Evolutionary conservation across 2,113 vertebrate genomes (phyloP).

Genomic region (Diadophis punctatus): DNA sequence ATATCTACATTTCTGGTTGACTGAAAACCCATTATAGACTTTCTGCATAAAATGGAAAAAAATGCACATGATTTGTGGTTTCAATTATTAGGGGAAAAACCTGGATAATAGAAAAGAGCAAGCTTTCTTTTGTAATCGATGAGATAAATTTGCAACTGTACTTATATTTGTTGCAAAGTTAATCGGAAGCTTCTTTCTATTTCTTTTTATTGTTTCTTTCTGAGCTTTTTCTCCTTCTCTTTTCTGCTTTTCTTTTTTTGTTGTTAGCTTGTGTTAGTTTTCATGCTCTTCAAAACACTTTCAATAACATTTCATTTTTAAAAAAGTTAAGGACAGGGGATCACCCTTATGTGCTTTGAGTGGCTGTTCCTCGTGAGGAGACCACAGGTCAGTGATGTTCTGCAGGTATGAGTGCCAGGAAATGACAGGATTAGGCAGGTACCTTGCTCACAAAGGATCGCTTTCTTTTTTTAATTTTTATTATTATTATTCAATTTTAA

Average conservation of each 20-base stretch:
- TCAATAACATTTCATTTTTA: neutral
- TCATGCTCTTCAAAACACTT: neutral
- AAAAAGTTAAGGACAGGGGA: neutral
- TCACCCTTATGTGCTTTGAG: neutral
- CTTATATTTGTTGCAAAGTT: neutral
- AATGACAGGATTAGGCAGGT: neutral
- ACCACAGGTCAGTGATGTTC: neutral
- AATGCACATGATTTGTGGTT: neutral
- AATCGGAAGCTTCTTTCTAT: neutral
- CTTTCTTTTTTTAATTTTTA: no score
- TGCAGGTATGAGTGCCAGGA: neutral
- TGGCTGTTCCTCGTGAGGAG: neutral
- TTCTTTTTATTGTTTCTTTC: neutral
- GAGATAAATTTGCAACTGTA: neutral
- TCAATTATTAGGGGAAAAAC: neutral
- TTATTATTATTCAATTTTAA: no score
- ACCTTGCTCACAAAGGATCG: neutral
- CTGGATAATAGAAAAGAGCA: neutral
- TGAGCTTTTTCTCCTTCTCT: neutral
- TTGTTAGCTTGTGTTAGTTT: neutral
- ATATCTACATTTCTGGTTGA: neutral
- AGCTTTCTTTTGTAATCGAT: neutral
- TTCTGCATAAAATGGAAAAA: neutral
- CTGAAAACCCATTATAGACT: neutral
- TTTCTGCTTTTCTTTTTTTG: neutral